These are phyloP conservation scores for Liposcelis brunnea DNA, from an alignment of 2,888 invertebrate genomes.

Conservation along the genomic window DNA sequence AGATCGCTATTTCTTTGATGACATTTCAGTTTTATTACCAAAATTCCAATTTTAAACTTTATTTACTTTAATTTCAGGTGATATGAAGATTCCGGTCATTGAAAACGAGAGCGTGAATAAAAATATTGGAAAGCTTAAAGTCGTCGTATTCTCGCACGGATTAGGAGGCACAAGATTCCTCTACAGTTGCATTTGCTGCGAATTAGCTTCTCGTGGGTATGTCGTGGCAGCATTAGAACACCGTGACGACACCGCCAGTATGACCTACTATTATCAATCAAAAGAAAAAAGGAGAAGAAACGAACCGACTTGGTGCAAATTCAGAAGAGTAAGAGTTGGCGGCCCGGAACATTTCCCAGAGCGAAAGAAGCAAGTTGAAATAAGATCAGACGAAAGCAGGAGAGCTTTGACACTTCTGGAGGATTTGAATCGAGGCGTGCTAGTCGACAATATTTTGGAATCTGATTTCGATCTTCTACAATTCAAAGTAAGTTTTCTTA, in stretches of 20 bases:
- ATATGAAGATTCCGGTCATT: conserved; percentile 33
- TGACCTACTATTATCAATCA: conserved; percentile 29
- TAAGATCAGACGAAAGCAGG: conserved; percentile 33
- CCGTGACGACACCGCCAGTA: conserved; percentile 29
- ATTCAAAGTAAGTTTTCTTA: conserved; percentile 26
- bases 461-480: conserved; percentile 23
- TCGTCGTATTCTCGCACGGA: conserved; percentile 46
- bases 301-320: background rate
- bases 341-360: conserved; percentile 23
- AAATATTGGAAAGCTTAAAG: conserved; percentile 28
- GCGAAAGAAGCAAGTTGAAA: conserved; percentile 27
- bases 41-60: too few relatives aligned
- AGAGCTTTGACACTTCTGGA: conserved; percentile 31
- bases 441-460: conserved; percentile 30
- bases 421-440: conserved; percentile 30
- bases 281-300: conserved; percentile 21
- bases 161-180: conserved; percentile 40
- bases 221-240: conserved; percentile 47
- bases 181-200: conserved; percentile 40
- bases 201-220: conserved; percentile 46
- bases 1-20: background rate
- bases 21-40: too few relatives aligned
- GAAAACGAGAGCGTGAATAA: conserved; percentile 26
- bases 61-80: too few relatives aligned
- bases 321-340: conserved; percentile 7